Base-by-base conservation (phyloP, 2,797 vertebrate species). In the Syngnathus acus region DNA sequence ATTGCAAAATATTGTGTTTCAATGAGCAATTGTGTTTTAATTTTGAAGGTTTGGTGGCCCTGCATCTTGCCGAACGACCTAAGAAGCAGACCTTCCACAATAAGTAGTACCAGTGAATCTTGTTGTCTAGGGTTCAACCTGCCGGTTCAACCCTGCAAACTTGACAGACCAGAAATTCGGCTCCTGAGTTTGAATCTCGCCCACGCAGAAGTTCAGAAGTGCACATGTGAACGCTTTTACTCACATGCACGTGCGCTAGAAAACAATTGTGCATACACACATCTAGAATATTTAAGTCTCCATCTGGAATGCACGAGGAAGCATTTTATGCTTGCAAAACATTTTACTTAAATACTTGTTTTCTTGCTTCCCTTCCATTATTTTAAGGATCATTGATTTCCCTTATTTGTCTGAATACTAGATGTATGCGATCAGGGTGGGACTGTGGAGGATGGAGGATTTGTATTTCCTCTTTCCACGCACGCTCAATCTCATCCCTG, bases 151-250 rank as follows among this genome's bases (percentile, higher is more conserved):
- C 73, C 66, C 63, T 17, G 37, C 68, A 45, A 68, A 87, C 87
- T 82, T n/a, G 81, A 74, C 66, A 19, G 32, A 85, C 87, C 76
- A 65, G 86, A 79, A 83, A 83, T 84, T 86, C 84, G 72, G 64
- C 74, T 86, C 62, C 71, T 16, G 48, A 47, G 38, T 68, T 72
- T 51, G 53, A 4, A 4, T 50, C 39, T 73, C 77, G 10, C 81
- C 68, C 77, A 75, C 68, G 39, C 61, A 63, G 32, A 74, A 59
- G 32, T 62, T 72, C 66, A 69, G 13, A 66, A 55, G 39, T 57
- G 63, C 68, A 67, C 6, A 16, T 72, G 75, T 64, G 70, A 72
- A 66, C 61, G 57, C 72, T 77, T 69, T 72, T 42, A 68, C 66
- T 68, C 76, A 79, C 67, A 51, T 5, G 6, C 63, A 47, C 21